Percentiles rank a stretch among this genome's conserved stretches.
phyloP scores from a whole-genome alignment of 2,888 invertebrate species.

The Caenorhabditis imperialis region DNA sequence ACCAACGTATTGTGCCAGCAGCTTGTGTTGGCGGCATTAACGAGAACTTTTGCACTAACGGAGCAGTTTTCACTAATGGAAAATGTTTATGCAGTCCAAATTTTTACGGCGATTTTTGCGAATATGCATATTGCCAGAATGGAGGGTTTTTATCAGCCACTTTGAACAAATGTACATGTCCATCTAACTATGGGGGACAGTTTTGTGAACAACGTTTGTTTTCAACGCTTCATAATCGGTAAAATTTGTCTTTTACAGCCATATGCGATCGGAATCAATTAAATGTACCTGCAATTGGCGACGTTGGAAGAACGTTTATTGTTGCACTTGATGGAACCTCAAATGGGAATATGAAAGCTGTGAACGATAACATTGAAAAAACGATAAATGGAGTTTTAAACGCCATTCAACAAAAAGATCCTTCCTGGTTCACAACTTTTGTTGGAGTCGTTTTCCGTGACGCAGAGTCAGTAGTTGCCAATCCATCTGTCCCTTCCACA shows the following conservation, averaged over 20 bases:
- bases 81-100: slow-evolving; percentile 62
- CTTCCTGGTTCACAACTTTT: slow-evolving; percentile 61
- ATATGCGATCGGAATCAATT: slow-evolving; percentile 55
- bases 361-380: slow-evolving; percentile 43
- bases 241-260: no score
- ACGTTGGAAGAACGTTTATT: slow-evolving; percentile 55
- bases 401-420: slow-evolving; percentile 27
- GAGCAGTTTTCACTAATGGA: slow-evolving; percentile 59
- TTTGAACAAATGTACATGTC: slow-evolving; percentile 51
- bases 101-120: slow-evolving; percentile 59
- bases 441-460: slow-evolving; percentile 66
- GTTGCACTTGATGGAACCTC: slow-evolving; percentile 63
- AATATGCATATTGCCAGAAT: slow-evolving; percentile 57
- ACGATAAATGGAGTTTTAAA: slow-evolving; percentile 38
- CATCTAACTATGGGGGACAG: slow-evolving; percentile 50
- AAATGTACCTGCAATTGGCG: slow-evolving; percentile 38
- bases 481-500: slow-evolving; percentile 30
- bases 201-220: slow-evolving; percentile 64
- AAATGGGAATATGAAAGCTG: slow-evolving; percentile 54
- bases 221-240: neutral
- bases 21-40: slow-evolving; percentile 53
- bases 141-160: slow-evolving; percentile 53
- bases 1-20: slow-evolving; percentile 66
- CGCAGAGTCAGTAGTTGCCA: slow-evolving; percentile 18
- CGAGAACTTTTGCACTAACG: slow-evolving; percentile 65